These are phyloP conservation scores for Marmota monax DNA, from an alignment of 2,113 vertebrate genomes.

Conservation along the genomic window DNA sequence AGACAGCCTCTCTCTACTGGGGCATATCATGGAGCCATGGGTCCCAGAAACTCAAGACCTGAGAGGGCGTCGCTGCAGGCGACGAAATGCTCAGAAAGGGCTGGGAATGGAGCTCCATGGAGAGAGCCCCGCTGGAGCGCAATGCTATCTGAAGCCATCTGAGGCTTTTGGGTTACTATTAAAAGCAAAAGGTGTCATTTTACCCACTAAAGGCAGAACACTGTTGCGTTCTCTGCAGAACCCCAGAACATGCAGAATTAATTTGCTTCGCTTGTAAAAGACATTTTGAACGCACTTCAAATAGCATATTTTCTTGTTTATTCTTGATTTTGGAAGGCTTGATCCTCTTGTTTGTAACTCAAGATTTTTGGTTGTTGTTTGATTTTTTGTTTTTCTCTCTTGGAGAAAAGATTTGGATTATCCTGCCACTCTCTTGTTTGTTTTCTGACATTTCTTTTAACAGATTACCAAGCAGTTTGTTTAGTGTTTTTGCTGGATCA, in stretches of 20 bases:
- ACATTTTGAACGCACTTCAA: conserved; percentile 70
- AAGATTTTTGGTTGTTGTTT: conserved; percentile 52
- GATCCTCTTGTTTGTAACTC: conserved; percentile 13
- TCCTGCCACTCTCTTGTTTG: background rate
- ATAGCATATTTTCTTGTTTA: conserved; percentile 72
- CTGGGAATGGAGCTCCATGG: rapidly evolving
- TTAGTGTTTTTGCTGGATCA: conserved; percentile 1
- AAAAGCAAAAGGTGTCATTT: conserved; percentile 72
- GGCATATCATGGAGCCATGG: background rate
- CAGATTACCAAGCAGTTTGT: background rate
- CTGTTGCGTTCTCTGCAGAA: conserved; percentile 61
- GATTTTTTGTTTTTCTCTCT: background rate
- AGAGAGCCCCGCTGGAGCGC: background rate
- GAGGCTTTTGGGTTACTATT: background rate
- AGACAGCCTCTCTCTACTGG: background rate
- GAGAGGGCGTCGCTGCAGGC: background rate
- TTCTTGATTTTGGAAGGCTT: conserved; percentile 63
- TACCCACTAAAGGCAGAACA: conserved; percentile 55
- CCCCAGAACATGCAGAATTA: conserved; percentile 61
- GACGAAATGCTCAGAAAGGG: background rate
- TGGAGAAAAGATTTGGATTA: conserved; percentile 15
- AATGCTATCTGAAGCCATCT: background rate
- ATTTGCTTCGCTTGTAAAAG: conserved; percentile 68
- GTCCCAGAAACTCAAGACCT: background rate
- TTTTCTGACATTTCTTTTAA: conserved; percentile 45